These are phyloP conservation scores for Bucco capensis DNA, from an alignment of 2,113 vertebrate species.

Conservation along the genomic window DNA sequence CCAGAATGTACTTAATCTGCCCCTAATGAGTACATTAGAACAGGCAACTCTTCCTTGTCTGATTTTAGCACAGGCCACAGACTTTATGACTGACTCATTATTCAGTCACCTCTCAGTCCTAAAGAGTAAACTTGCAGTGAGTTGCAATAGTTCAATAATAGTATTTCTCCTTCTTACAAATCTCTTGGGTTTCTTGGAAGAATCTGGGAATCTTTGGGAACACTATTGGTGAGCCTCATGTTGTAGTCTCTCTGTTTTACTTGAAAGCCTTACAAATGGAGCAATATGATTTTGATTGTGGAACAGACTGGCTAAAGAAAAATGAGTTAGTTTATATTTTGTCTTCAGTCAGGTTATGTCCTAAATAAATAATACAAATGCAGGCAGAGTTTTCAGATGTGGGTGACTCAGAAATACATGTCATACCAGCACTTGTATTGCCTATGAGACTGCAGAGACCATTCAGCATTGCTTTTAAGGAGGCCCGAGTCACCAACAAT, in stretches of 20 bases:
- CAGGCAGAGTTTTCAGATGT: neutral
- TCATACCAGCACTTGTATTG: neutral
- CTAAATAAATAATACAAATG: neutral
- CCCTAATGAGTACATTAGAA: slow-evolving; percentile 49
- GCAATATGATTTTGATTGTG: neutral
- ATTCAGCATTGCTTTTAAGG: neutral
- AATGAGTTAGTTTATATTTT: neutral
- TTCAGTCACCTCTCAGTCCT: slow-evolving; percentile 25
- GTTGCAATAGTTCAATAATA: neutral
- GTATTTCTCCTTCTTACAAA: neutral
- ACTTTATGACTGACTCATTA: slow-evolving; percentile 43
- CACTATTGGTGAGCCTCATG: neutral
- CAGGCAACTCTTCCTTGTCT: slow-evolving; percentile 41
- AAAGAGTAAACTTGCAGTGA: neutral
- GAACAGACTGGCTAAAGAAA: neutral
- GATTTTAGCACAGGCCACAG: slow-evolving; percentile 55
- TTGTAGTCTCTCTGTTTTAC: neutral
- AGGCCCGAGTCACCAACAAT: neutral
- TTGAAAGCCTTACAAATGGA: neutral
- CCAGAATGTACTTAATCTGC: slow-evolving; percentile 24
- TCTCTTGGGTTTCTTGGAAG: neutral
- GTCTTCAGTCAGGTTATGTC: neutral
- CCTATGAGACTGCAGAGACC: neutral
- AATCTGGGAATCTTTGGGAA: neutral
- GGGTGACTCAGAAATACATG: neutral